phyloP scores from a whole-genome alignment of 2,888 invertebrate species.

The Volucella zonaria region DNA sequence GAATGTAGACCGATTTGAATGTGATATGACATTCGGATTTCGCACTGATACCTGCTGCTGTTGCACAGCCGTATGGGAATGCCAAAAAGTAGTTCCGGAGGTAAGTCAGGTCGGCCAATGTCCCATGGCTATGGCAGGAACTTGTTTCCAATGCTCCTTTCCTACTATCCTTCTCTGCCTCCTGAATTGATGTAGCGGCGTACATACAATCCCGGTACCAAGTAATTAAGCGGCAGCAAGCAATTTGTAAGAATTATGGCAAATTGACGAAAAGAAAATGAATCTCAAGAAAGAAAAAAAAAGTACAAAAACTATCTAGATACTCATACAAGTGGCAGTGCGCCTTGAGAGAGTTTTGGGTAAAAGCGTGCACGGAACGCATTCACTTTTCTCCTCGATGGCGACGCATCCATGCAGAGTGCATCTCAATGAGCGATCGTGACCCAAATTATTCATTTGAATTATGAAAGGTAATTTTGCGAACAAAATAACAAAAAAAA shows the following conservation, averaged over 20 bases:
- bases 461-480: constrained; percentile 71
- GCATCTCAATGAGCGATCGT: constrained; percentile 70
- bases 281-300: constrained; percentile 26
- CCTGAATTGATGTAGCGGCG: constrained; percentile 23
- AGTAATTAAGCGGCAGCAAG: constrained; percentile 67
- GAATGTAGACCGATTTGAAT: constrained; percentile 60
- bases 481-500: constrained; percentile 14
- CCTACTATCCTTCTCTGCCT: not conserved
- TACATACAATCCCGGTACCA: constrained; percentile 23
- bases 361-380: constrained; percentile 51
- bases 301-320: not conserved
- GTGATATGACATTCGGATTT: constrained; percentile 64
- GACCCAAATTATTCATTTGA: constrained; percentile 73
- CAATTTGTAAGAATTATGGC: constrained; percentile 71
- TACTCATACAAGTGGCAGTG: not conserved
- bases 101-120: constrained; percentile 46
- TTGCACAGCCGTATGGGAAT: not conserved
- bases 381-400: constrained; percentile 60
- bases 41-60: constrained; percentile 16
- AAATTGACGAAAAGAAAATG: constrained; percentile 73
- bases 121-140: constrained; percentile 37
- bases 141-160: constrained; percentile 42
- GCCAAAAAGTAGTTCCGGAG: constrained; percentile 34
- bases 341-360: constrained; percentile 25
- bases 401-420: constrained; percentile 56